Base-by-base conservation (phyloP, 2,888 invertebrate species). In the Leucophenga montana region DNA sequence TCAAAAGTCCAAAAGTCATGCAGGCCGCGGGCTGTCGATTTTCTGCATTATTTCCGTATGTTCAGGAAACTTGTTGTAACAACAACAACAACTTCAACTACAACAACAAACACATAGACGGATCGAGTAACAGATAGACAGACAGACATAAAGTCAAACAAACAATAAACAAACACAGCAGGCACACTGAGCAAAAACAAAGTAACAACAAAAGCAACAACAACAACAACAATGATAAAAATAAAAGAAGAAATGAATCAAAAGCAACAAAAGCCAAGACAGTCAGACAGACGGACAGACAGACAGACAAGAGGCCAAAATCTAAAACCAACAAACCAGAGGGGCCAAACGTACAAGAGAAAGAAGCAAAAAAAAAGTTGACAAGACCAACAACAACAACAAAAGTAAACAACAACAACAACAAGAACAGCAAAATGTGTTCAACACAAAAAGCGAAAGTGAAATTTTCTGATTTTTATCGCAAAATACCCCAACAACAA, bases 381-480 rank as follows among this genome's bases (percentile, higher is more conserved):
- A 57, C 70, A 72, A 68, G 54, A 54, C 69, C 71, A 57, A n/a
- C 68, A 67, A 67, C 50, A 59, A 56, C 48, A 67, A 22, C n/a
- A n/a, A n/a, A n/a, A n/a, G n/a, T n/a, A n/a, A n/a, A n/a, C n/a
- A n/a, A n/a, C n/a, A n/a, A n/a, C 16, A 59, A 66, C 11, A 67
- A 54, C 16, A 66, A 72, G 66, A 67, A 48, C 61, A 3, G 66
- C 54, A 54, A 31, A 69, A 68, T 22, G 66, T 8, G 66, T 62
- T 70, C 74, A 75, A 75, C 48, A 71, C 77, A 78, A 83, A 87
- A 88, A 88, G 83, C 86, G 88, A 88, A 88, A 88, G 88, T 88
- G 88, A 88, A 88, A 88, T 86, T 87, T 88, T 59, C 16, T 73
- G 84, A 84, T 82, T 82, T 83, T 79, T 78, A 84, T 84, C 81